Evolutionary conservation across 2,797 vertebrate genomes (phyloP), one percentile per base, ranked within the genome.

Genomic region (Margarornis squamiger): DNA sequence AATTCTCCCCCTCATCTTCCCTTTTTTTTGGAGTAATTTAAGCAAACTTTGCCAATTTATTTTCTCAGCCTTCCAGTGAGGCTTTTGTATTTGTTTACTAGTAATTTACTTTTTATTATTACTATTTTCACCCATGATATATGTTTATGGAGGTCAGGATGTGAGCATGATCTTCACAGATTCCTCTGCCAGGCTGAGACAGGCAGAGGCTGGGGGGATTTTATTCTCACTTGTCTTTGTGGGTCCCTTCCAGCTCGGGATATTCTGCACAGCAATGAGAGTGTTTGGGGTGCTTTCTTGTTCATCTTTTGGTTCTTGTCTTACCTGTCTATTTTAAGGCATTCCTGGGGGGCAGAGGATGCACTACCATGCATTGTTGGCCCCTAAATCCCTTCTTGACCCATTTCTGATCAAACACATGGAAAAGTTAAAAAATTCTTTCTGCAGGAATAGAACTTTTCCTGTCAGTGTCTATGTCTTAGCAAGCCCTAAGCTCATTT

Each of bases 331-430:
- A 3, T 41, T 66, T 70, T 30, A 4, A 27, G 51, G 59, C 17
- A 30, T 32, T 63, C 27, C 19, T 26, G 30, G 4, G 24, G 22
- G 6, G 15, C 55, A 68, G 36, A 41, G 34, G 24, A 75, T 48
- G 13, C 38, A 3, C 8, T 27, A 1, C 27, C 6, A 0, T 27
- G n/a, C 20, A 9, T 13, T 55, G 6, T 38, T 66, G 62, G 38
- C 34, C 32, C 17, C 6, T 30, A 55, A 92, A 70, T 84, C 29
- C 29, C 34, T 75, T 54, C 54, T 59, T 70, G 34, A 30, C 27
- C 14, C 7, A 1, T 86, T 83, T 75, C 27, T 93, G 17, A 48
- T 39, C 34, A 52, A 72, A 55, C 7, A 36, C 4, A 78, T 36
- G 17, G 6, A 23, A 19, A 2, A 23, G 14, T 29, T 51, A 63